These are phyloP conservation scores for Tenodera sinensis DNA, from an alignment of 2,888 invertebrate species.

Conservation along the genomic window DNA sequence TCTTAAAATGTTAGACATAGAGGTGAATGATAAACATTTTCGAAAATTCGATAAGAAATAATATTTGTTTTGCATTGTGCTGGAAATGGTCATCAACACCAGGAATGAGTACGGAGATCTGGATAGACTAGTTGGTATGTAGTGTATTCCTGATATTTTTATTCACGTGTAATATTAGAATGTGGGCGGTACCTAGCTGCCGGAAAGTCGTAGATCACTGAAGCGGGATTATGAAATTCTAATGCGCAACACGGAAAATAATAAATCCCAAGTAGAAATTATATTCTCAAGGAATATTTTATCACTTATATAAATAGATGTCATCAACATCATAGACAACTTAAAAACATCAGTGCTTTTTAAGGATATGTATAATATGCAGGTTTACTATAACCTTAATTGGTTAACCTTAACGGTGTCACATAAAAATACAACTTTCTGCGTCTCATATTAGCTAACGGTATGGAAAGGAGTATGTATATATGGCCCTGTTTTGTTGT, in stretches of 20 bases:
- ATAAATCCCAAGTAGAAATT: not conserved
- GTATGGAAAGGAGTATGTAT: not conserved
- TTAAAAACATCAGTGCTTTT: not conserved
- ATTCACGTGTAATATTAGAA: not conserved
- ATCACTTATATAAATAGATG: not conserved
- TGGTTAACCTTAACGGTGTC: not conserved
- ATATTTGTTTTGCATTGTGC: not conserved
- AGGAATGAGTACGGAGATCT: conserved; percentile 27
- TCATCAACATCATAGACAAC: not conserved
- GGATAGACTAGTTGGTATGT: conserved; percentile 25
- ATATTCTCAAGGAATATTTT: not conserved
- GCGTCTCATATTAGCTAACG: no score
- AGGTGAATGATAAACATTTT: not conserved
- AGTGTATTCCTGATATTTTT: not conserved
- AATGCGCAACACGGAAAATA: not conserved
- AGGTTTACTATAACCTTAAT: not conserved
- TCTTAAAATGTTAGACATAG: not conserved
- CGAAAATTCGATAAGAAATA: not conserved
- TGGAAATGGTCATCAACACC: conserved; percentile 28
- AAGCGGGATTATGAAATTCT: conserved; percentile 11
- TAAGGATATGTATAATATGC: not conserved
- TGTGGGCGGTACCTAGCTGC: not conserved
- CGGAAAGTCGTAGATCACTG: not conserved
- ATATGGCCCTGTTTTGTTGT: not conserved
- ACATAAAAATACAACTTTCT: no score